phyloP scores from a whole-genome alignment of 2,113 vertebrate genomes.

The Myrmecobius fasciatus region DNA sequence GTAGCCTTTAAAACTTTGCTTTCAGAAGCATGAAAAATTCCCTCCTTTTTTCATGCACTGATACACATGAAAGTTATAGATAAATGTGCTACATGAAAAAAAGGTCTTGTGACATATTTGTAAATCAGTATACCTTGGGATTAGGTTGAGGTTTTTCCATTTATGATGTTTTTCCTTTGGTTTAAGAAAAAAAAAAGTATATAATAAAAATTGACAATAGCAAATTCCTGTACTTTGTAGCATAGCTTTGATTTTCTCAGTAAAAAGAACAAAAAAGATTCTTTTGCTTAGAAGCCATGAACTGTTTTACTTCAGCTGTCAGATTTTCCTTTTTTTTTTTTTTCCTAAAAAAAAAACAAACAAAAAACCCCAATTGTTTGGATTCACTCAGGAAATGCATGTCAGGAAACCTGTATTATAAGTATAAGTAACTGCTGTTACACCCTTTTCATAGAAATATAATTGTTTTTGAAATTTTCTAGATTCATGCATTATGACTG shows the following conservation, averaged over 20 bases:
- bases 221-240: constrained; percentile 78
- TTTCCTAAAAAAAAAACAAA: constrained; percentile 54
- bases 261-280: constrained; percentile 66
- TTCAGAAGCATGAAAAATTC: constrained; percentile 37
- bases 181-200: constrained; percentile 47
- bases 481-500: constrained; percentile 82
- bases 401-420: constrained; percentile 86
- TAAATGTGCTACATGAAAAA: constrained; percentile 76
- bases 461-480: constrained; percentile 82
- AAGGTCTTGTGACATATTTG: constrained; percentile 69
- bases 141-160: constrained; percentile 68
- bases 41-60: constrained; percentile 13
- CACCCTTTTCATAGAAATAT: constrained; percentile 81
- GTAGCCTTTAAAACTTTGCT: constrained; percentile 27
- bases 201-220: constrained; percentile 77
- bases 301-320: constrained; percentile 82
- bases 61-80: constrained; percentile 51
- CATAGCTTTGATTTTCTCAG: constrained; percentile 81
- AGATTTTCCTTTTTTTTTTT: constrained; percentile 65
- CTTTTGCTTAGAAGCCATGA: constrained; percentile 80
- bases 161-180: constrained; percentile 57
- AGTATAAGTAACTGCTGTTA: constrained; percentile 85
- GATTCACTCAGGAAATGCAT: constrained; percentile 88
- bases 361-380: constrained; percentile 82
- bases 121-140: constrained; percentile 65